Evolutionary conservation across 2,888 invertebrate species (phyloP).

Genomic region (Mesodorylaimus sp.): DNA sequence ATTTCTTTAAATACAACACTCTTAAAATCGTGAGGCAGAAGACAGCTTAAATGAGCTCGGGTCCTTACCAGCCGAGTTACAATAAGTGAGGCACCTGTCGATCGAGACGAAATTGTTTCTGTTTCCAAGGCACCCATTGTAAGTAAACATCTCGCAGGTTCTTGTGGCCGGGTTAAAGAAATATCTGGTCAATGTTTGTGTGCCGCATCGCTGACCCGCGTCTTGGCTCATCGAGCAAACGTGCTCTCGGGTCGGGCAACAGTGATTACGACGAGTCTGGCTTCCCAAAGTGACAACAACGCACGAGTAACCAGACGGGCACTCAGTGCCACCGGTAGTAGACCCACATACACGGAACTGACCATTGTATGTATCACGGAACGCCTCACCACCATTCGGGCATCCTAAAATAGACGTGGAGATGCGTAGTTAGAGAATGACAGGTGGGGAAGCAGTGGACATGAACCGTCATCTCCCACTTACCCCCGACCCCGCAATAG

Average conservation of each 20-base stretch:
- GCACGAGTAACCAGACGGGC: conserved; percentile 27
- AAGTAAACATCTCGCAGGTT: conserved; percentile 25
- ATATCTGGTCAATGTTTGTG: conserved; percentile 21
- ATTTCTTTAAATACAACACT: too few relatives aligned
- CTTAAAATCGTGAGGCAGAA: too few relatives aligned
- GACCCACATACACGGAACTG: conserved; percentile 22
- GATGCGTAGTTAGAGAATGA: too few relatives aligned
- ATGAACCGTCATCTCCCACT: too few relatives aligned
- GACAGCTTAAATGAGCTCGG: too few relatives aligned
- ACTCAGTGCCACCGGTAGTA: conserved; percentile 22
- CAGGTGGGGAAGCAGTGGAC: too few relatives aligned
- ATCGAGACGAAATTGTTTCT: conserved; percentile 27
- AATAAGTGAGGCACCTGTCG: conserved; percentile 26
- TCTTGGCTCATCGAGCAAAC: conserved; percentile 25
- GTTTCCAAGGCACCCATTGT: conserved; percentile 15
- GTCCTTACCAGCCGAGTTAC: conserved; percentile 20
- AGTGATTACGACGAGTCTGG: conserved; percentile 16
- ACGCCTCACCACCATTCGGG: conserved; percentile 28
- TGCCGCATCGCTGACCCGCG: conserved; percentile 17
- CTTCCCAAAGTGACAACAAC: conserved; percentile 23
- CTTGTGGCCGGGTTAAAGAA: conserved; percentile 27
- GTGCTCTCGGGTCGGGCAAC: conserved; percentile 8
- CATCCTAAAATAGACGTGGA: conserved; percentile 15
- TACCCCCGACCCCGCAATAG: conserved; percentile 17
- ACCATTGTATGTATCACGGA: conserved; percentile 24